A percentile compares a stretch with the other conserved stretches of the same genome.
phyloP scores from a whole-genome alignment of 2,113 vertebrate species.

The Oreotrochilus melanogaster region DNA sequence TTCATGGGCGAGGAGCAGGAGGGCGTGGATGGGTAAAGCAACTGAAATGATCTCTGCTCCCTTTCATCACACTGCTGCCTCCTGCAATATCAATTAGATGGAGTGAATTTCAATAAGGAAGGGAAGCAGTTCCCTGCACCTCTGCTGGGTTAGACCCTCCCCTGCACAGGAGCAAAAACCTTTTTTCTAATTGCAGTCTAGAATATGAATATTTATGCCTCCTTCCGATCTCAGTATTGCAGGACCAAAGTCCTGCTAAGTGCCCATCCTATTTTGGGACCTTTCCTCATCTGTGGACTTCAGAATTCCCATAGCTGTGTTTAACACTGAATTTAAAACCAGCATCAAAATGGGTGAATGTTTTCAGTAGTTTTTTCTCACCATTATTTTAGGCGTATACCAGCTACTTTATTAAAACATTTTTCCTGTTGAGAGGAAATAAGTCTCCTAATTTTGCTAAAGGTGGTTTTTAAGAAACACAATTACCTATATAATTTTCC shows the following conservation, averaged over 20 bases:
- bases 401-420: neutral
- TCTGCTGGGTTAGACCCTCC: neutral
- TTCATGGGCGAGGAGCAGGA: neutral
- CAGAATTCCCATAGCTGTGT: neutral
- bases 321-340: neutral
- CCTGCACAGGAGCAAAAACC: neutral
- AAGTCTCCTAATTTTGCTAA: neutral
- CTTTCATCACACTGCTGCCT: neutral
- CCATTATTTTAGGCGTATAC: neutral
- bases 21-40: neutral
- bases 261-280: neutral
- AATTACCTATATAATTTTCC: slow-evolving; percentile 16
- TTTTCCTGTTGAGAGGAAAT: neutral
- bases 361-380: neutral
- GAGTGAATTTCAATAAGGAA: slow-evolving; percentile 43
- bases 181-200: neutral
- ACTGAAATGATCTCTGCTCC: slow-evolving; percentile 8
- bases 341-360: neutral
- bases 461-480: slow-evolving; percentile 6
- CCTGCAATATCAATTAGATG: slow-evolving; percentile 4
- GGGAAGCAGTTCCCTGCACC: neutral
- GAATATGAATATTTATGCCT: neutral
- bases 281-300: neutral
- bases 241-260: neutral
- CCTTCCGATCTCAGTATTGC: rapidly evolving